Percentiles rank a stretch among this genome's conserved stretches.
These are phyloP conservation scores for Scartelaos histophorus DNA, from an alignment of 2,113 vertebrate species.

Conservation along the genomic window DNA sequence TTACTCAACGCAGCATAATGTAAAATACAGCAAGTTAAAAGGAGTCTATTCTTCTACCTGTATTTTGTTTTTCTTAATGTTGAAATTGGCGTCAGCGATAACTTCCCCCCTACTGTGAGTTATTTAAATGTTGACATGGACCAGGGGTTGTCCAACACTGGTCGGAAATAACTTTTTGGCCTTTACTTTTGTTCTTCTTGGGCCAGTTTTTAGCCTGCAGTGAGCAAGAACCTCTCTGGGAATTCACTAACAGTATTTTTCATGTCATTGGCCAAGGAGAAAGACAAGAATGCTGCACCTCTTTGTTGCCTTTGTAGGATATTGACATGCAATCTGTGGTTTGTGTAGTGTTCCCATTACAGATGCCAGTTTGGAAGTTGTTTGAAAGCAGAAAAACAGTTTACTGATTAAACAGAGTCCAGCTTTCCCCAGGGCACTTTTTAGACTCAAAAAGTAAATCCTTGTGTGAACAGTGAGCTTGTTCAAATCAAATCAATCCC, in stretches of 20 bases:
- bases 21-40: neutral
- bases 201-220: neutral
- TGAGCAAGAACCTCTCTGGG: slow-evolving; percentile 6
- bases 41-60: neutral
- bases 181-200: neutral
- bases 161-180: neutral
- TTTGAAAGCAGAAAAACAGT: slow-evolving; percentile 46
- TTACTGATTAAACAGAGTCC: slow-evolving; percentile 46
- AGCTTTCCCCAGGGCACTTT: slow-evolving; percentile 21
- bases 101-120: neutral
- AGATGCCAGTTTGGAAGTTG: slow-evolving; percentile 39
- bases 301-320: slow-evolving; percentile 21
- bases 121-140: neutral
- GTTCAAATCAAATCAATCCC: slow-evolving; percentile 32
- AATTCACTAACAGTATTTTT: slow-evolving; percentile 3
- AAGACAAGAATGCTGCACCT: slow-evolving; percentile 9
- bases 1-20: neutral
- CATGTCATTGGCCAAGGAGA: neutral
- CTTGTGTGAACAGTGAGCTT: slow-evolving; percentile 18
- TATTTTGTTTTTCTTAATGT: neutral
- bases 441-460: slow-evolving; percentile 30
- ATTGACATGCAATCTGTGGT: slow-evolving; percentile 45
- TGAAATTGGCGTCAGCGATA: neutral
- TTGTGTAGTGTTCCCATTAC: slow-evolving; percentile 25
- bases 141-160: neutral